Percentiles rank a stretch among this genome's conserved stretches.
Evolutionary conservation across 2,888 invertebrate species (phyloP).

Genomic region (Drosophila incognita): DNA sequence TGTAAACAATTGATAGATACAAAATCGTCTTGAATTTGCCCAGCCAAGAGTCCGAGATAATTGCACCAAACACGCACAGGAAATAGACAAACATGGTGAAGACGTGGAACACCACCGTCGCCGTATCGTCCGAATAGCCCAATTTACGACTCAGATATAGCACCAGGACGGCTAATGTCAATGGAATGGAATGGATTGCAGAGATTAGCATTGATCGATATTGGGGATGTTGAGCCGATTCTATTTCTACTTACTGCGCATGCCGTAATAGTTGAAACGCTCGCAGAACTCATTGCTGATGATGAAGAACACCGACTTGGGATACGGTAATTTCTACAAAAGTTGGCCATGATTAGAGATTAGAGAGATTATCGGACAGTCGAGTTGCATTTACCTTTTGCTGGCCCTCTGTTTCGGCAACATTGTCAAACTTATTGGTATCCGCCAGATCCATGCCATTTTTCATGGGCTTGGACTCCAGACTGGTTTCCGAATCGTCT

Average conservation of each 20-base stretch:
- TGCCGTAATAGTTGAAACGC: slow-evolving; percentile 97
- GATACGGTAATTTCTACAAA: slow-evolving; percentile 85
- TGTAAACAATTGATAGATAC: slow-evolving; percentile 90
- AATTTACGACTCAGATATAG: slow-evolving; percentile 90
- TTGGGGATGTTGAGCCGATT: background rate
- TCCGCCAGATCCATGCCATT: slow-evolving; percentile 53
- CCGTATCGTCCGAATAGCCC: slow-evolving; percentile 87
- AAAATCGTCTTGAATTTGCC: slow-evolving; percentile 92
- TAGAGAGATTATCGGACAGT: background rate
- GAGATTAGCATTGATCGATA: background rate
- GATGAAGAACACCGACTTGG: slow-evolving; percentile 94
- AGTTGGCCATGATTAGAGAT: background rate
- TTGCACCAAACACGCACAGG: slow-evolving; percentile 91
- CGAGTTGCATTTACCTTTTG: slow-evolving; percentile 66
- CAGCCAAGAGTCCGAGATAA: slow-evolving; percentile 91
- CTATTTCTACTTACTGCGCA: slow-evolving; percentile 90
- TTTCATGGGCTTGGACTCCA: slow-evolving; percentile 20
- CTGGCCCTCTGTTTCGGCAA: slow-evolving; percentile 80
- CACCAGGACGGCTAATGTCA: slow-evolving; percentile 89
- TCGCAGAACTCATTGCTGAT: slow-evolving; percentile 98
- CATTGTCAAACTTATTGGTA: slow-evolving; percentile 44
- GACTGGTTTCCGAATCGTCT: slow-evolving; percentile 14
- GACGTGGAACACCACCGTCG: slow-evolving; percentile 91
- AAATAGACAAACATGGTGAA: slow-evolving; percentile 91
- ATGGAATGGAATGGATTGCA: background rate